A percentile compares a stretch with the other conserved stretches of the same genome.
These are phyloP conservation scores for Odocoileus hemionus DNA, from an alignment of 2,113 vertebrate genomes.

Conservation along the genomic window DNA sequence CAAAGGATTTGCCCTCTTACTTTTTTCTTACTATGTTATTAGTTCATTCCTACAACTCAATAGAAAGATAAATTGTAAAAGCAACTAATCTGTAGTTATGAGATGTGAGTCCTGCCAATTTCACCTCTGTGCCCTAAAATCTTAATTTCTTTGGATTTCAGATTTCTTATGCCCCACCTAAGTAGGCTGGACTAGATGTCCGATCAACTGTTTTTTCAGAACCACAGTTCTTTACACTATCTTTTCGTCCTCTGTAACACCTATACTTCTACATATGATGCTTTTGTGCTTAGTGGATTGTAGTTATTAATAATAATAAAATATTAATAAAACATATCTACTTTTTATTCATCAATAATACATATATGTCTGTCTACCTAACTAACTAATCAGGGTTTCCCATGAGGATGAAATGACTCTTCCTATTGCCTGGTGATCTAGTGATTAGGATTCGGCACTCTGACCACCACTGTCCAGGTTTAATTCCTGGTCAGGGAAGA, in stretches of 20 bases:
- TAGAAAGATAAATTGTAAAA: neutral
- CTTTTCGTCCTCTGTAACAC: neutral
- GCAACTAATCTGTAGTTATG: neutral
- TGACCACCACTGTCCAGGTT: neutral
- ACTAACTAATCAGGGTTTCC: neutral
- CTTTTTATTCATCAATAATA: neutral
- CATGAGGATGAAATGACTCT: neutral
- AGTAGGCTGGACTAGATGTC: neutral
- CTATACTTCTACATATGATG: neutral
- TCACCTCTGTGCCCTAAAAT: neutral
- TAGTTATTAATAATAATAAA: neutral
- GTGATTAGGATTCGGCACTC: neutral
- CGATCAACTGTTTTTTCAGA: neutral
- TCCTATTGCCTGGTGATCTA: neutral
- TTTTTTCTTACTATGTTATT: neutral
- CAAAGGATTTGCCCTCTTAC: neutral
- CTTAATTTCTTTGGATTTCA: neutral
- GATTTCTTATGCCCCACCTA: neutral
- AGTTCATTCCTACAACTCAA: neutral
- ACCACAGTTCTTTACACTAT: neutral
- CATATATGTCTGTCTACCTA: neutral
- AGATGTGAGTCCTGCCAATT: neutral
- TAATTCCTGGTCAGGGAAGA: neutral
- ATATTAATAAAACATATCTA: neutral
- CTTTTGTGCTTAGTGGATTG: neutral